phyloP scores from a whole-genome alignment of 2,113 vertebrate species.

The Anarrhichthys ocellatus region DNA sequence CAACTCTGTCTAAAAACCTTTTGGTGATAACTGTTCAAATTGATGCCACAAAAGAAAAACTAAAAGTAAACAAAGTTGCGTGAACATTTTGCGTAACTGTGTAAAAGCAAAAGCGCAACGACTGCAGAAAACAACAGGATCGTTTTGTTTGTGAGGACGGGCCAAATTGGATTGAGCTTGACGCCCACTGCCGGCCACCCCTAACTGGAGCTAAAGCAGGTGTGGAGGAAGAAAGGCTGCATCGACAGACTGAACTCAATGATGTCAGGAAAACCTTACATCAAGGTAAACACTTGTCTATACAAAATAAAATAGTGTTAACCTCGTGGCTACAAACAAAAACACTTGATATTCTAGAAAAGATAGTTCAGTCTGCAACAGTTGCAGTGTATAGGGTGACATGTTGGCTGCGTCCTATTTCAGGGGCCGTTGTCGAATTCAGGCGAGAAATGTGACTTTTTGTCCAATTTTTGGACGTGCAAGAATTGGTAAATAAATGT shows the following conservation, averaged over 20 bases:
- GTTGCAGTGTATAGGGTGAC: background rate
- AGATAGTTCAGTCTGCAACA: no score
- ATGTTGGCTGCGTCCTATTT: conserved; percentile 9
- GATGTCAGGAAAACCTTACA: no score
- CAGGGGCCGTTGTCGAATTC: background rate
- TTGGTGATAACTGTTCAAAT: background rate
- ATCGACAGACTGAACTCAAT: no score
- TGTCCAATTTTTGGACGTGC: background rate
- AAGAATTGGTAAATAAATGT: background rate
- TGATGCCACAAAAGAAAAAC: background rate
- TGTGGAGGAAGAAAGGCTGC: background rate
- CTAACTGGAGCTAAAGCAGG: background rate
- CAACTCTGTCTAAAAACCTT: background rate
- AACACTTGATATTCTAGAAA: no score
- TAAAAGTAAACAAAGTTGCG: background rate
- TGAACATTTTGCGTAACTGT: background rate
- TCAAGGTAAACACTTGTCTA: no score
- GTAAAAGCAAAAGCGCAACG: background rate
- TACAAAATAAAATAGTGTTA: no score
- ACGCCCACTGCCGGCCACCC: background rate
- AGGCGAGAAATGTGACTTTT: background rate
- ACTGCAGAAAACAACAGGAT: background rate
- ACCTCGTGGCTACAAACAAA: no score
- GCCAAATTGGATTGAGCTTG: background rate
- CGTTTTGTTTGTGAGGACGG: background rate